A percentile compares a stretch with the other conserved stretches of the same genome.
Evolutionary conservation across 2,113 vertebrate genomes (phyloP).

Genomic region (Bostrychus sinensis): DNA sequence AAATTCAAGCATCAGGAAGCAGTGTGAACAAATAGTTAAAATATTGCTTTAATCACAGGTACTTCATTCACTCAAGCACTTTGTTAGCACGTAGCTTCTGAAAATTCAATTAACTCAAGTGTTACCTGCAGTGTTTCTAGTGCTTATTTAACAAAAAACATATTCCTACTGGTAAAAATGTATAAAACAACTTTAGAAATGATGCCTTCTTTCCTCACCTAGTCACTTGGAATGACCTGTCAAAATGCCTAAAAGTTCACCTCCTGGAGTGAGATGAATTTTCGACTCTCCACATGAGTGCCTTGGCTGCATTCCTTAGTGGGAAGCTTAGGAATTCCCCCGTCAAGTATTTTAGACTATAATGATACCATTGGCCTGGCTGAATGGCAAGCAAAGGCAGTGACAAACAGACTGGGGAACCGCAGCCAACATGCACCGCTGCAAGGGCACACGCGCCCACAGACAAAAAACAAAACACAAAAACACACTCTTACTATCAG

Average conservation of each 20-base stretch:
- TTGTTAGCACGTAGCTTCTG: slow-evolving; percentile 18
- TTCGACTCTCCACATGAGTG: slow-evolving; percentile 61
- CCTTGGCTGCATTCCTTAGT: slow-evolving; percentile 49
- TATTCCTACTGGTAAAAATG: slow-evolving; percentile 6
- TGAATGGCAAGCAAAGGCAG: slow-evolving; percentile 37
- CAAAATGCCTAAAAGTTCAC: slow-evolving; percentile 11
- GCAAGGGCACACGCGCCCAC: slow-evolving; percentile 28
- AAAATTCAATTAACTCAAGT: slow-evolving; percentile 18
- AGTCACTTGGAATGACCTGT: slow-evolving; percentile 25
- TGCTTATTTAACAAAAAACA: slow-evolving; percentile 26
- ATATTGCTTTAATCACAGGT: slow-evolving; percentile 21
- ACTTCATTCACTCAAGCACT: slow-evolving; percentile 20
- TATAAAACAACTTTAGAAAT: slow-evolving; percentile 19
- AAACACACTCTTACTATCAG: too few species aligned
- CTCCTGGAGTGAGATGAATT: slow-evolving; percentile 50
- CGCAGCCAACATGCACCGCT: slow-evolving; percentile 31
- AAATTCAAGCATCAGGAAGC: slow-evolving; percentile 27
- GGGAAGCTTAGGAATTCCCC: slow-evolving; percentile 61
- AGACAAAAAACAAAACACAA: slow-evolving; percentile 13
- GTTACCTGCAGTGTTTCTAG: background rate
- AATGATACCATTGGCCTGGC: slow-evolving; percentile 58
- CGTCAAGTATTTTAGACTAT: slow-evolving; percentile 53
- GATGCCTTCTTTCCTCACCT: slow-evolving; percentile 8
- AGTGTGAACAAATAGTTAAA: slow-evolving; percentile 19
- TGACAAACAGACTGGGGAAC: slow-evolving; percentile 23